These are phyloP conservation scores for Meriones unguiculatus DNA, from an alignment of 2,113 vertebrate species.

Conservation along the genomic window DNA sequence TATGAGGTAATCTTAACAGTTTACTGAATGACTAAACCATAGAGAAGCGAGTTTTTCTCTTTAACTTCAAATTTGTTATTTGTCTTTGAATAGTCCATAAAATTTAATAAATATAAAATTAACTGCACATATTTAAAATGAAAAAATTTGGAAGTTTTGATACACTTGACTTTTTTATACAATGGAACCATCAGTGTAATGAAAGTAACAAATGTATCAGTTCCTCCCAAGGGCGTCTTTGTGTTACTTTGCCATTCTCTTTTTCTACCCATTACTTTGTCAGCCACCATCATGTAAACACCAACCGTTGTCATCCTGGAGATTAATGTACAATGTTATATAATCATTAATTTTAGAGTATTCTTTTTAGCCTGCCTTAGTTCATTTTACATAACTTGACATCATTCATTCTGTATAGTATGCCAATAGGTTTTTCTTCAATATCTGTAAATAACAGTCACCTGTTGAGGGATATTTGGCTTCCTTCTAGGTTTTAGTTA, in stretches of 20 bases:
- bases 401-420: not conserved
- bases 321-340: not conserved
- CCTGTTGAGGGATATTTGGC: not conserved
- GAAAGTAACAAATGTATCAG: not conserved
- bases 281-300: not conserved
- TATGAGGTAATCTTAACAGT: not conserved
- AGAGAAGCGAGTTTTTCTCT: not conserved
- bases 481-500: not conserved
- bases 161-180: not conserved
- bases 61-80: not conserved
- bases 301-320: not conserved
- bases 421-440: not conserved
- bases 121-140: not conserved
- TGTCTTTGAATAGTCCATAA: constrained; percentile 10
- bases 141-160: not conserved
- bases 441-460: not conserved
- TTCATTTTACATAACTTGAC: not conserved
- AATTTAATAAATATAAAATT: not conserved
- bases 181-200: not conserved
- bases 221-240: not conserved
- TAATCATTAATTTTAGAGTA: not conserved
- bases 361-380: not conserved
- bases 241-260: not conserved
- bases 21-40: constrained; percentile 7
- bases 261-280: not conserved